Evolutionary conservation across 2,888 invertebrate genomes (phyloP).

Genomic region (Luperina testacea): DNA sequence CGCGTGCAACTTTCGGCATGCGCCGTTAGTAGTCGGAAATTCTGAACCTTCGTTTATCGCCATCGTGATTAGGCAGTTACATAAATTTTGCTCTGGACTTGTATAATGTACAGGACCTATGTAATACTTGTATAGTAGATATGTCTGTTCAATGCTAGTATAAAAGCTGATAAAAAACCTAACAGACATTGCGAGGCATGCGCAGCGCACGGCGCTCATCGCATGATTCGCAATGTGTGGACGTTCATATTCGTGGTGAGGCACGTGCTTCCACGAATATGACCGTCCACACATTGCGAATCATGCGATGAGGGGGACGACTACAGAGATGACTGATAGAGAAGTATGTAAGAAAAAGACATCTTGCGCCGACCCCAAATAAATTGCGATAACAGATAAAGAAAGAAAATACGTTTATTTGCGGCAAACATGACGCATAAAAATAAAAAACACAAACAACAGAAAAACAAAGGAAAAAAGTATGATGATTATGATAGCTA

Average conservation of each 20-base stretch:
- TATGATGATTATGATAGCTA: background rate
- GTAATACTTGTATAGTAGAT: background rate
- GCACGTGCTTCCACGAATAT: too few relatives aligned
- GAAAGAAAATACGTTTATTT: too few relatives aligned
- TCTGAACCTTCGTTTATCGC: conserved; percentile 1
- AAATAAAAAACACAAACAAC: too few relatives aligned
- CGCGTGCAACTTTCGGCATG: conserved; percentile 29
- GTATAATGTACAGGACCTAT: background rate
- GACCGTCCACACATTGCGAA: too few relatives aligned
- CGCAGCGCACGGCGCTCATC: too few relatives aligned
- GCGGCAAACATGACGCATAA: too few relatives aligned
- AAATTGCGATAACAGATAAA: background rate
- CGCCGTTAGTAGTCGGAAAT: conserved; percentile 4
- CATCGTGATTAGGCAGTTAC: background rate
- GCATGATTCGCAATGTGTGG: too few relatives aligned
- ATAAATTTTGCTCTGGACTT: background rate
- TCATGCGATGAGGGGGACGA: background rate
- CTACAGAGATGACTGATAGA: background rate
- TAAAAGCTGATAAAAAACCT: background rate
- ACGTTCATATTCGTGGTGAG: too few relatives aligned
- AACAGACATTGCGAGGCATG: background rate
- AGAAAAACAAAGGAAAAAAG: too few relatives aligned
- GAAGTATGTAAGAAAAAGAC: background rate
- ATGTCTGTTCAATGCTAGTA: background rate
- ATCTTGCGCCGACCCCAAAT: background rate